Evolutionary conservation across 2,797 vertebrate genomes (phyloP).

Genomic region (Pteropus rufus): DNA sequence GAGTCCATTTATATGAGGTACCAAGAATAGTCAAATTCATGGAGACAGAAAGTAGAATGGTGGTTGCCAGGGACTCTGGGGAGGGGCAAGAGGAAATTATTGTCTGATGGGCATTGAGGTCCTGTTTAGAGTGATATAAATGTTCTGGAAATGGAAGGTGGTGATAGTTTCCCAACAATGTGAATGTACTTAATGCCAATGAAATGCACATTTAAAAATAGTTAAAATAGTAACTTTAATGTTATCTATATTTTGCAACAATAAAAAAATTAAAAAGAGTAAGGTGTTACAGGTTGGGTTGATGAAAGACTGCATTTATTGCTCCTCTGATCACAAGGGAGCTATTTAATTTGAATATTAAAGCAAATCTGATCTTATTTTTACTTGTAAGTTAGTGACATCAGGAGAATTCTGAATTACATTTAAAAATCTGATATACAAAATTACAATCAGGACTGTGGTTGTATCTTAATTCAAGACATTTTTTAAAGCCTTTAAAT

Average conservation of each 20-base stretch:
- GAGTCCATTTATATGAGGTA: background rate
- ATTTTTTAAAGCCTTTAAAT: background rate
- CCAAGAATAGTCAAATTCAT: background rate
- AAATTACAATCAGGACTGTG: background rate
- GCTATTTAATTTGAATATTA: background rate
- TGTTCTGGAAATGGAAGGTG: background rate
- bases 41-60: background rate
- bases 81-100: background rate
- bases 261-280: background rate
- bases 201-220: background rate
- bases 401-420: background rate
- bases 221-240: background rate
- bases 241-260: background rate
- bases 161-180: background rate
- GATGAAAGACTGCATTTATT: background rate
- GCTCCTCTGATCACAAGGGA: background rate
- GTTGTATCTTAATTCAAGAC: background rate
- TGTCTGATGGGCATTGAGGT: background rate
- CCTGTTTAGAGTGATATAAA: background rate
- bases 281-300: background rate
- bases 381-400: background rate
- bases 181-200: background rate
- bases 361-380: background rate
- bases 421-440: background rate
- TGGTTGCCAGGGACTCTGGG: background rate